Conservation (phyloP, 2,888 invertebrate genomes). For the Eupithecia abbreviata region DNA sequence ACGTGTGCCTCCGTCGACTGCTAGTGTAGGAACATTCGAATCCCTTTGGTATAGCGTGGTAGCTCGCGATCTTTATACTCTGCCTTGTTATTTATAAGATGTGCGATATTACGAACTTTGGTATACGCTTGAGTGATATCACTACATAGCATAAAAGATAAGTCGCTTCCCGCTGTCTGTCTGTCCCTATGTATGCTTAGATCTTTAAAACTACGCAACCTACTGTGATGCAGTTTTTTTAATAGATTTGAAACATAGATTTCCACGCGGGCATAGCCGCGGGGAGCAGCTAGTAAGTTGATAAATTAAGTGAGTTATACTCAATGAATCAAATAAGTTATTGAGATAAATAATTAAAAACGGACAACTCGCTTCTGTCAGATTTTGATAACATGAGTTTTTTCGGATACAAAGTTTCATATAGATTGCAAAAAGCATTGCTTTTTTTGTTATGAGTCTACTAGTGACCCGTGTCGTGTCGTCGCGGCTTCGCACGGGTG, state of each 20-base stretch:
- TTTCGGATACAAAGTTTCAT: neutral
- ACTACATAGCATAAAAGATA: too few relatives aligned
- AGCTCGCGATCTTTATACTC: neutral
- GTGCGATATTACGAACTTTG: neutral
- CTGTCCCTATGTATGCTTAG: too few relatives aligned
- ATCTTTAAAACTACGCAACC: too few relatives aligned
- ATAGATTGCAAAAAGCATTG: too few relatives aligned
- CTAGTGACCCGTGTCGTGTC: too few relatives aligned
- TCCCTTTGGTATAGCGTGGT: constrained; percentile 6
- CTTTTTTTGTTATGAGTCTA: too few relatives aligned
- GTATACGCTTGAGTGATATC: neutral
- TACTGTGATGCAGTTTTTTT: too few relatives aligned
- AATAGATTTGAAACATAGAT: too few relatives aligned
- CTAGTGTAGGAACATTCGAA: constrained; percentile 28
- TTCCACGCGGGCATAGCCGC: too few relatives aligned
- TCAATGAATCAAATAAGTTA: neutral
- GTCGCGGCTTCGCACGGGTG: too few relatives aligned
- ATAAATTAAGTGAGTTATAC: too few relatives aligned
- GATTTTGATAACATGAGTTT: neutral
- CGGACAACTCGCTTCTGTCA: neutral
- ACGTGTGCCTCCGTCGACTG: constrained; percentile 37
- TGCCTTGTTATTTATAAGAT: neutral
- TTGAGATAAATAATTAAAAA: neutral
- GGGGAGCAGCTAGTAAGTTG: neutral
- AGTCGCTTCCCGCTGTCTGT: too few relatives aligned